A percentile compares a stretch with the other conserved stretches of the same genome.
phyloP scores from a whole-genome alignment of 2,797 vertebrate species.

The Peromyscus eremicus region DNA sequence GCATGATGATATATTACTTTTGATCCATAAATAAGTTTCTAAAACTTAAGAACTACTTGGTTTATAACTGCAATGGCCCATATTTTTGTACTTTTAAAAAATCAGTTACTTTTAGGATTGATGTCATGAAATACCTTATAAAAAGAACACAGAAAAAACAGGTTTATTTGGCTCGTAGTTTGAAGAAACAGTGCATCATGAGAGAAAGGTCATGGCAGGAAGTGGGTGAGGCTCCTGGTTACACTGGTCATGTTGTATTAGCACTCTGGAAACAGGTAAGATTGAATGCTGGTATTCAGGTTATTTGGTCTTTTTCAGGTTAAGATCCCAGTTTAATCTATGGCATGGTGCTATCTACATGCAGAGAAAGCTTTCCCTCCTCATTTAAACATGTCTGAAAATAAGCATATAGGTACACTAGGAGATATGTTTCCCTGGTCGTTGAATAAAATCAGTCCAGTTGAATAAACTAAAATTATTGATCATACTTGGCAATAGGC shows the following conservation, averaged over 20 bases:
- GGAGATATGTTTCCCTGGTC: not conserved
- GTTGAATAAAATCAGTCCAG: not conserved
- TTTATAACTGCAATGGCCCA: not conserved
- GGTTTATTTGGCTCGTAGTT: not conserved
- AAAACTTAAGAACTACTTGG: not conserved
- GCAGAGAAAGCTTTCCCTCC: not conserved
- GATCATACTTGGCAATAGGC: not conserved
- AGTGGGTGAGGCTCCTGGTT: not conserved
- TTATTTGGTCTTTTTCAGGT: not conserved
- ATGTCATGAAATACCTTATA: not conserved
- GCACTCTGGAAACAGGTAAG: not conserved
- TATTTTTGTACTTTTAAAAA: not conserved
- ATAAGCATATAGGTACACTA: not conserved
- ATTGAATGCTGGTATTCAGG: not conserved
- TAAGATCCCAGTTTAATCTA: not conserved
- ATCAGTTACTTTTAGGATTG: not conserved
- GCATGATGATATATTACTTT: not conserved
- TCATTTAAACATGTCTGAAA: not conserved
- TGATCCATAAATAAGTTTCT: not conserved
- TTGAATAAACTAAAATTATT: too few relatives aligned
- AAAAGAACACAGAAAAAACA: not conserved
- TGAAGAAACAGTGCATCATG: too few relatives aligned
- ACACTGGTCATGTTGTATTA: not conserved
- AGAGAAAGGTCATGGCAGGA: fast-evolving
- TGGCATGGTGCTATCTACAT: not conserved